Percentiles rank a stretch among this genome's conserved stretches.
Evolutionary conservation across 1,140 invertebrate genomes (phyloP).

Genomic region (Sinonovacula constricta): DNA sequence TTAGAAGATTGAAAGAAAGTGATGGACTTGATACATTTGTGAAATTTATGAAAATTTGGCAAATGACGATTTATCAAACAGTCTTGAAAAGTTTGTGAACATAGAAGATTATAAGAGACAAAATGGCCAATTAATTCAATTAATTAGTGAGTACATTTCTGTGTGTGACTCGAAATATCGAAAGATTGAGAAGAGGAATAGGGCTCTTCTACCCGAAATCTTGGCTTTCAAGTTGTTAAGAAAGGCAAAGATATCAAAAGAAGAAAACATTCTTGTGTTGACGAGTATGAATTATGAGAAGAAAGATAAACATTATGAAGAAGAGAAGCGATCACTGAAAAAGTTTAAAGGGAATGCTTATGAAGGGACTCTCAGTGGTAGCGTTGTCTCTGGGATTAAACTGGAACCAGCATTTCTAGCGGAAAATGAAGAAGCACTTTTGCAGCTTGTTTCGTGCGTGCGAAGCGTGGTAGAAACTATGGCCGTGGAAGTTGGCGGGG

Average conservation of each 20-base stretch:
- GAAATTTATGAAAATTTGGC: slow-evolving; percentile 49
- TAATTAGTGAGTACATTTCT: slow-evolving; percentile 24
- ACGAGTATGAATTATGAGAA: slow-evolving; percentile 62
- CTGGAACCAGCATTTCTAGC: slow-evolving; percentile 50
- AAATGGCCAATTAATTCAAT: not conserved
- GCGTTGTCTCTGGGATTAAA: slow-evolving; percentile 23
- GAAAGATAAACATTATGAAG: slow-evolving; percentile 49
- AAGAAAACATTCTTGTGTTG: slow-evolving; percentile 56
- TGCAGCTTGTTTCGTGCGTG: slow-evolving; percentile 38
- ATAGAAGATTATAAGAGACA: slow-evolving; percentile 45
- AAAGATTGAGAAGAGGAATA: slow-evolving; percentile 54
- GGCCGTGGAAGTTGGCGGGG: not conserved
- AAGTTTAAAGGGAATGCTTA: slow-evolving; percentile 33
- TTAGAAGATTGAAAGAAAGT: slow-evolving; percentile 30
- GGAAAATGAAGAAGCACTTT: slow-evolving; percentile 50
- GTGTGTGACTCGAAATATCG: slow-evolving; percentile 40
- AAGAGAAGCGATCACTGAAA: slow-evolving; percentile 52
- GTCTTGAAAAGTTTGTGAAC: slow-evolving; percentile 49
- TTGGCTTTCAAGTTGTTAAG: slow-evolving; percentile 57
- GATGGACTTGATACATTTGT: slow-evolving; percentile 38
- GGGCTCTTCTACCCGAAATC: slow-evolving; percentile 50
- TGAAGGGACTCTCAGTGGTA: not conserved
- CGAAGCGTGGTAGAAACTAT: not conserved
- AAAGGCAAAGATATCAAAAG: slow-evolving; percentile 55
- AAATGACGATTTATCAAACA: slow-evolving; percentile 49